These are phyloP conservation scores for Pecten maximus DNA, from an alignment of 2,888 invertebrate species.

Conservation along the genomic window DNA sequence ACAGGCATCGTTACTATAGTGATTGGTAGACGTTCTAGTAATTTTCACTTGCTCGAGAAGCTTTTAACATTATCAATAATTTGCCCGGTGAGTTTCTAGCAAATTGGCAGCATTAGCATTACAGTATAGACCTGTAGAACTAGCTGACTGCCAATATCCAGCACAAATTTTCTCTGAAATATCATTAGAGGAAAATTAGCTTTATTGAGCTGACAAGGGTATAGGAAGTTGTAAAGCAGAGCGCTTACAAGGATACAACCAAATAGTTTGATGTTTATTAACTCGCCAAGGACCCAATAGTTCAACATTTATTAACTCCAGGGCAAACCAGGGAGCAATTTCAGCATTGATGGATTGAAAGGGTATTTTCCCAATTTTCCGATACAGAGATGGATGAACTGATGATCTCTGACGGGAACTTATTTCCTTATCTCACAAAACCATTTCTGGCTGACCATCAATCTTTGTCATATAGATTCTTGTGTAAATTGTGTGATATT, in stretches of 20 bases:
- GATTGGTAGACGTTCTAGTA: neutral
- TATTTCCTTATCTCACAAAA: conserved; percentile 25
- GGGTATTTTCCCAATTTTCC: neutral
- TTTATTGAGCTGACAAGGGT: conserved; percentile 5
- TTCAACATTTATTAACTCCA: conserved; percentile 22
- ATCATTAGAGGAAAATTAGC: conserved; percentile 32
- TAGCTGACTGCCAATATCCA: neutral
- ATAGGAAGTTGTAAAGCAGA: conserved; percentile 1
- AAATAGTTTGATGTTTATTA: conserved; percentile 19
- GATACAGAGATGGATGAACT: neutral
- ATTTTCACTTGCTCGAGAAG: neutral
- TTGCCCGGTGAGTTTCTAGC: conserved; percentile 2
- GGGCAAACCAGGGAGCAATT: neutral
- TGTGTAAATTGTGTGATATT: conserved; percentile 35
- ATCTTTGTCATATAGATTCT: conserved; percentile 35
- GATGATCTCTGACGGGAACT: neutral
- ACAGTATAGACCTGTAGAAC: neutral
- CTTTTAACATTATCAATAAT: conserved; percentile 35
- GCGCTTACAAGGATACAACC: conserved; percentile 13
- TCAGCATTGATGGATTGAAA: conserved; percentile 11
- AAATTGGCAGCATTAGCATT: neutral
- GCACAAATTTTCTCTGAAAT: conserved; percentile 8
- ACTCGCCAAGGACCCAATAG: neutral
- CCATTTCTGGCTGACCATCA: neutral
- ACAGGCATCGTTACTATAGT: neutral